phyloP scores from a whole-genome alignment of 2,888 invertebrate species.

The Artemia sinica region DNA sequence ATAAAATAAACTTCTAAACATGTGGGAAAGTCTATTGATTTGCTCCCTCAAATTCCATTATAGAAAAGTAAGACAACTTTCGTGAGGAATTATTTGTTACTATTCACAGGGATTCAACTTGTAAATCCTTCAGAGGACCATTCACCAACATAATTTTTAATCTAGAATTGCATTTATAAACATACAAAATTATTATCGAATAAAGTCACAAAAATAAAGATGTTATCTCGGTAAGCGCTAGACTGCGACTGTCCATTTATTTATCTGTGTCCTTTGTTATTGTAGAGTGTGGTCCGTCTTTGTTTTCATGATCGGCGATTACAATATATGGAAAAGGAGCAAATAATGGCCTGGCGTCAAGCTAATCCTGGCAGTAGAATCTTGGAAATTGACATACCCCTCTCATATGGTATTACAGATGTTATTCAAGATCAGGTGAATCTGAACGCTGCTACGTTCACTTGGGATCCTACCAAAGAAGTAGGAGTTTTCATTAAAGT shows the following conservation, averaged over 20 bases:
- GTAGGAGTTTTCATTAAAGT: constrained; percentile 88
- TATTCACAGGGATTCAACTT: too few relatives aligned
- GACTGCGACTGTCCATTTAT: neutral
- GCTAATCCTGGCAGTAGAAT: constrained; percentile 78
- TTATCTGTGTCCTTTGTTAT: constrained; percentile 22
- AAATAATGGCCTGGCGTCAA: constrained; percentile 76
- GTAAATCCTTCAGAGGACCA: too few relatives aligned
- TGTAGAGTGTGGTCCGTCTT: constrained; percentile 68
- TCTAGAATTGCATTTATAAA: too few relatives aligned
- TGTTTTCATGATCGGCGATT: constrained; percentile 89
- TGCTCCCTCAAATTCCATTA: too few relatives aligned
- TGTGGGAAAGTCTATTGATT: too few relatives aligned
- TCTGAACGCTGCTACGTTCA: constrained; percentile 66
- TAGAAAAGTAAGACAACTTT: too few relatives aligned
- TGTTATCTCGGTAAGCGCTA: too few relatives aligned
- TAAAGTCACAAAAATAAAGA: too few relatives aligned
- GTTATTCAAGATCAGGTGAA: constrained; percentile 50
- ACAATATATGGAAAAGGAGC: constrained; percentile 86
- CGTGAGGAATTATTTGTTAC: too few relatives aligned
- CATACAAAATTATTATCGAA: neutral
- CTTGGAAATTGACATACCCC: constrained; percentile 75
- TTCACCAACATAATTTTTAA: too few relatives aligned
- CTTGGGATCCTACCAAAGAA: constrained; percentile 91
- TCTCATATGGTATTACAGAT: constrained; percentile 77
- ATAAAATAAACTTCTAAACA: too few relatives aligned